These are phyloP conservation scores for Tachina grossa DNA, from an alignment of 2,888 invertebrate genomes.

Conservation along the genomic window DNA sequence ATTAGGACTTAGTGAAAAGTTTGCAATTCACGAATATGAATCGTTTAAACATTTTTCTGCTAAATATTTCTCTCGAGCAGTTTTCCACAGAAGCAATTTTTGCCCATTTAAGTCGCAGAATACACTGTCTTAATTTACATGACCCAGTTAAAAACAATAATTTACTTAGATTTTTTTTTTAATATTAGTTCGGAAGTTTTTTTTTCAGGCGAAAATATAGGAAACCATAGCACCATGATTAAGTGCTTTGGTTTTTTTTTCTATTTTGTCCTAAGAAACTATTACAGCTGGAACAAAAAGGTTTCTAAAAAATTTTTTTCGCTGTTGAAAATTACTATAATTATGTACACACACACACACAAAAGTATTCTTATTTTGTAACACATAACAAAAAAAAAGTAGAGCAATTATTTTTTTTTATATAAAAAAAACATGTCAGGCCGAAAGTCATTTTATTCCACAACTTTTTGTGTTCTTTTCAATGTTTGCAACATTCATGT, in stretches of 20 bases:
- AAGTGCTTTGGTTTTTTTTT: conserved; percentile 22
- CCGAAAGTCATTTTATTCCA: conserved; percentile 57
- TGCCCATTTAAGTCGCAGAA: background rate
- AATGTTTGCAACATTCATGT: conserved; percentile 28
- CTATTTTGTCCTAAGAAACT: background rate
- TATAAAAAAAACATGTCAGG: conserved; percentile 51
- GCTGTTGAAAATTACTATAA: conserved; percentile 55
- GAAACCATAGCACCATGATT: conserved; percentile 34
- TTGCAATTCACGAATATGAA: too few relatives aligned
- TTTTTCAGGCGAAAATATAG: conserved; percentile 1
- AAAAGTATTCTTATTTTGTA: conserved; percentile 9
- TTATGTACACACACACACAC: conserved; percentile 48
- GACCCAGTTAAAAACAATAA: conserved; percentile 53
- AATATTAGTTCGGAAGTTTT: background rate
- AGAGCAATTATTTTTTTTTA: background rate
- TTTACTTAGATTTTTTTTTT: conserved; percentile 39
- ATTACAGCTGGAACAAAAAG: background rate
- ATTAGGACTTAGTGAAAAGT: too few relatives aligned
- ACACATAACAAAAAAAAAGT: background rate
- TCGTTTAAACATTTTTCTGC: too few relatives aligned
- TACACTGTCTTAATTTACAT: conserved; percentile 10
- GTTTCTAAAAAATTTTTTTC: conserved; percentile 39
- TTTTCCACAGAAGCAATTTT: background rate
- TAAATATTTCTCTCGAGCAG: too few relatives aligned
- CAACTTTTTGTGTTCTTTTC: conserved; percentile 5